Evolutionary conservation across 2,888 invertebrate genomes (phyloP), one percentile per base, ranked within the genome.

Genomic region (Formica aserva): DNA sequence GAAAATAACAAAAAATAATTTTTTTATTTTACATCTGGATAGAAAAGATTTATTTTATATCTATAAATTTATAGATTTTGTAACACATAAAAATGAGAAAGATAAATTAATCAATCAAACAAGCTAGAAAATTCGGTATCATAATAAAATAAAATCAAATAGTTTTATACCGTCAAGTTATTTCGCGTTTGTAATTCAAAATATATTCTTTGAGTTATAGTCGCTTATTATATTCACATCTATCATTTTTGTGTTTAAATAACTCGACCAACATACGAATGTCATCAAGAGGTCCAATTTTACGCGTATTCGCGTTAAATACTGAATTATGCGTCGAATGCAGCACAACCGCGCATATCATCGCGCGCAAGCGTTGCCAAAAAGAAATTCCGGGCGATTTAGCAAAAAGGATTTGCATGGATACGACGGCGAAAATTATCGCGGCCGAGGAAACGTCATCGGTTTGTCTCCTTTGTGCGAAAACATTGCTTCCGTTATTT

Each of bases 361-460:
- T 80, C 52, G 38, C 63, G 32, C 29, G n/a, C 3, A n/a, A 35
- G 11, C 15, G 26, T 26, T 88, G 88, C 88, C 88, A 86, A 86
- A 67, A 72, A 82, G 52, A 52, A 78, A 74, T 75, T 84, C 67
- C 63, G 52, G 26, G 22, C 62, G 83, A 83, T 83, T 83, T 75
- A 81, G 75, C 74, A 85, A 81, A 65, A 41, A 52, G 77, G 85
- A 86, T 69, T 81, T 35, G 69, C 62, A 35, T 82, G 29, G 66
- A 41, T 11, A 26, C 35, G 52, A 22, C n/a, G 60, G 32, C 32
- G 84, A 82, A 52, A 57, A 66, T 72, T 65, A 76, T 71, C 60
- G 41, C 85, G 82, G 55, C 65, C 55, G 9, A 32, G 18, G 52
- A 52, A 2, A 48, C 32, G 6, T 69, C 69, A n/a, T 6, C 22